phyloP scores from a whole-genome alignment of 2,797 vertebrate genomes.

The Myripristis jacobus region DNA sequence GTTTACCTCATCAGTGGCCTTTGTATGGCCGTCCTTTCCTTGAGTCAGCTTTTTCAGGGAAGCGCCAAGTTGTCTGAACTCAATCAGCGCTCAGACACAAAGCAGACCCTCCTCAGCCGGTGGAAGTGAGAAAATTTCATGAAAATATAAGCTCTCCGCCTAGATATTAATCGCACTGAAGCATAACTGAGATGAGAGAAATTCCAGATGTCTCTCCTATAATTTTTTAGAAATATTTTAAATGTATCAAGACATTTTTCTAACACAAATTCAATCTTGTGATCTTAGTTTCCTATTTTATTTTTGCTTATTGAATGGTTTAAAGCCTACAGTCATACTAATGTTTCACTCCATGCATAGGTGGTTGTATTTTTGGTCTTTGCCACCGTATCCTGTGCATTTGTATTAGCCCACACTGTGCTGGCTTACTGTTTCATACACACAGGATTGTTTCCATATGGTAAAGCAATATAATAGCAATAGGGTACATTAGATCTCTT shows the following conservation, averaged over 20 bases:
- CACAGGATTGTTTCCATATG: conserved; percentile 70
- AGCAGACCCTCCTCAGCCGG: conserved; percentile 14
- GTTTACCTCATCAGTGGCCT: conserved; percentile 75
- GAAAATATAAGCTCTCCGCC: conserved; percentile 13
- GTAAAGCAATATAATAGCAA: conserved; percentile 61
- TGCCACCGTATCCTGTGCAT: background rate
- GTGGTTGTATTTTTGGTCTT: background rate
- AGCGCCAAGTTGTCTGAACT: conserved; percentile 48
- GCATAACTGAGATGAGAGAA: background rate
- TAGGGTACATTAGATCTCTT: conserved; percentile 61
- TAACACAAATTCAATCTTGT: background rate
- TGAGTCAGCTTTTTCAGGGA: conserved; percentile 64
- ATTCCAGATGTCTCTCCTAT: background rate
- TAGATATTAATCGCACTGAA: conserved; percentile 2
- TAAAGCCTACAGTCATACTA: background rate
- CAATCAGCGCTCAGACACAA: conserved; percentile 49
- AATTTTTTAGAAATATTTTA: background rate
- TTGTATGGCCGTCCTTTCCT: conserved; percentile 54
- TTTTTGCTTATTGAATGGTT: background rate
- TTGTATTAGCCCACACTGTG: conserved; percentile 2
- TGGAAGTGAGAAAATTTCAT: background rate
- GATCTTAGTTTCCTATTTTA: background rate
- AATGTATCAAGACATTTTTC: too few relatives aligned
- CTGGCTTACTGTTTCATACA: conserved; percentile 33
- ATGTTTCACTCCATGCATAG: conserved; percentile 1